Evolutionary conservation across 2,113 vertebrate species (phyloP).

Genomic region (Cnemophilus loriae): DNA sequence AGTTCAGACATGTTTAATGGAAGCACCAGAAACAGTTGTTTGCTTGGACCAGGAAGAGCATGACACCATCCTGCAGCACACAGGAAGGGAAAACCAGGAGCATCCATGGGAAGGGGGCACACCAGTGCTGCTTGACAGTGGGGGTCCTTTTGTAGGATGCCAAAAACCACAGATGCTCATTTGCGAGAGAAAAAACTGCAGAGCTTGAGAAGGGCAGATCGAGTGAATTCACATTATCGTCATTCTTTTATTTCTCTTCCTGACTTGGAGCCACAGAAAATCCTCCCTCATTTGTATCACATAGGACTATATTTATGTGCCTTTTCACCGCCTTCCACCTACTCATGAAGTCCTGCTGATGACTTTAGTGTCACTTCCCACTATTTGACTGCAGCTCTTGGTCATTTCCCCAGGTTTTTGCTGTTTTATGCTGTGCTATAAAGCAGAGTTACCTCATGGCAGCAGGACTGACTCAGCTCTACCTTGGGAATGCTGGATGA

Average conservation of each 20-base stretch:
- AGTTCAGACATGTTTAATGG: background rate
- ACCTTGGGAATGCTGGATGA: background rate
- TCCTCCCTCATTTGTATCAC: background rate
- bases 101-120: background rate
- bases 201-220: background rate
- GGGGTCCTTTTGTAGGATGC: background rate
- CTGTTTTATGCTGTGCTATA: background rate
- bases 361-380: background rate
- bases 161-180: background rate
- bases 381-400: background rate
- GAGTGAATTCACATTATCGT: background rate
- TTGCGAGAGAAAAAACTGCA: background rate
- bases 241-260: background rate
- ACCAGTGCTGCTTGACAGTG: background rate
- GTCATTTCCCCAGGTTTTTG: background rate
- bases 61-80: background rate
- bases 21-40: background rate
- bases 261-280: background rate
- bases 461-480: background rate
- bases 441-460: accelerated
- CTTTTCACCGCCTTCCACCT: background rate
- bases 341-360: background rate
- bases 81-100: background rate
- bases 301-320: background rate
- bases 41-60: background rate